phyloP scores from a whole-genome alignment of 2,888 invertebrate species.

The Agrotis segetum region DNA sequence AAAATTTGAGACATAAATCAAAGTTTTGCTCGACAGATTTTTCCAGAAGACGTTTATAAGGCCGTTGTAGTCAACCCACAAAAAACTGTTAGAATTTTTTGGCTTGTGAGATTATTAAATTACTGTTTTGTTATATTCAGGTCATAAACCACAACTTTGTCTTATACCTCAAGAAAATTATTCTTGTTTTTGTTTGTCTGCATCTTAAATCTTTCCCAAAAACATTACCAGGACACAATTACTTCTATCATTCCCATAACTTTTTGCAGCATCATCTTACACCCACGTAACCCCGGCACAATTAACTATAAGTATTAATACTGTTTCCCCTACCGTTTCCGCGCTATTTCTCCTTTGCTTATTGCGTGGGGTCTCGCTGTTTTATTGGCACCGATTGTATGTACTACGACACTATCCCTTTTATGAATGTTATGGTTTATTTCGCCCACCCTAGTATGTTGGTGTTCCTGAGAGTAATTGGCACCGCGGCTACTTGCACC shows the following conservation, averaged over 20 bases:
- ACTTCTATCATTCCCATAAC: slow-evolving; percentile 26
- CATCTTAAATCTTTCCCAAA: background rate
- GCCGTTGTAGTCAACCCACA: too few relatives aligned
- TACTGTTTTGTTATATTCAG: background rate
- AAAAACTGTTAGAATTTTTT: too few relatives aligned
- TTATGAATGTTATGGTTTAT: slow-evolving; percentile 87
- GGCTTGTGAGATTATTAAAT: too few relatives aligned
- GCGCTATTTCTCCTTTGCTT: slow-evolving; percentile 88
- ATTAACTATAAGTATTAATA: slow-evolving; percentile 91
- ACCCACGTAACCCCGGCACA: slow-evolving; percentile 77
- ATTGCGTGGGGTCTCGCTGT: slow-evolving; percentile 86
- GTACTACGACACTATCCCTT: slow-evolving; percentile 87
- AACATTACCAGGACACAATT: background rate
- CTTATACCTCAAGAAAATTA: too few relatives aligned
- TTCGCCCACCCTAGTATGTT: slow-evolving; percentile 74
- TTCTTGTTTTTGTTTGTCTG: too few relatives aligned
- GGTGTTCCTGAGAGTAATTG: slow-evolving; percentile 75
- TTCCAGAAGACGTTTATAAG: too few relatives aligned
- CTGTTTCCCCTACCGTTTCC: slow-evolving; percentile 89
- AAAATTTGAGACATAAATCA: too few relatives aligned
- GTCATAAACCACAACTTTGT: too few relatives aligned
- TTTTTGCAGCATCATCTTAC: slow-evolving; percentile 76
- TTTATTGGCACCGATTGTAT: slow-evolving; percentile 90
- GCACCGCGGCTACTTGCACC: slow-evolving; percentile 65
- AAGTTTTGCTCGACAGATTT: too few relatives aligned